Base-by-base conservation (phyloP, 2,888 invertebrate species). In the Petrolisthes cinctipes region DNA sequence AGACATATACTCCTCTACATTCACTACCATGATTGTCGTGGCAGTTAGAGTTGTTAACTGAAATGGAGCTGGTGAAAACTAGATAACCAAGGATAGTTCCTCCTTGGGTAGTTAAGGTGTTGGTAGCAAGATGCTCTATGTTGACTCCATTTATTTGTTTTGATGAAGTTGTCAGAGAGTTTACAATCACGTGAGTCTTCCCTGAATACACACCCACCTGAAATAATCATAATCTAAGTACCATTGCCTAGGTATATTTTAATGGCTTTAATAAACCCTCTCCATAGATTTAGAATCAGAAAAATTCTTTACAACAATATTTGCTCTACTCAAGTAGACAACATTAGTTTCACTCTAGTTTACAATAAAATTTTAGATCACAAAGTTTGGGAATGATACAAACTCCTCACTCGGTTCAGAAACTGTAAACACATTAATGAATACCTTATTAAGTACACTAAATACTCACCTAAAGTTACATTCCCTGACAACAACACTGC, bases 131-230 rank as follows among this genome's bases (percentile, higher is more conserved):
- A 11, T 66, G 75, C 4, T 87, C 53, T 4, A 87, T 57, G 57
- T 80, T 54, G 11, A 87, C 80, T 11, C 66, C 83, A 51, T 81
- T 51, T 11, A 83, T 80, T 6, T 17, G 4, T 3, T 23, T 75
- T 4, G 87, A 87, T 14, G 37, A 51, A 0, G 81, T 56, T 5
- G 78, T 54, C 0, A 87, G 20, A 0, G 68, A 23, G 14, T 66
- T 56, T 0, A 75, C 87, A 1, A 7, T 84, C 20, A 87, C 20
- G n/a, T 76, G n/a, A n/a, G n/a, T n/a, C 68, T 4, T 17, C 56
- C 54, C 61, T 57, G 51, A 87, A 84, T 14, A 54, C 51, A 14
- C 81, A 84, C 5, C 11, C 17, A 51, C 87, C 87, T 87, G 79
- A 17, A 51, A n/a, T n/a, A n/a, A n/a, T n/a, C n/a, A n/a, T n/a